Evolutionary conservation across 2,888 invertebrate genomes (phyloP), one percentile per base, ranked within the genome.

Genomic region (Microchrysa polita): DNA sequence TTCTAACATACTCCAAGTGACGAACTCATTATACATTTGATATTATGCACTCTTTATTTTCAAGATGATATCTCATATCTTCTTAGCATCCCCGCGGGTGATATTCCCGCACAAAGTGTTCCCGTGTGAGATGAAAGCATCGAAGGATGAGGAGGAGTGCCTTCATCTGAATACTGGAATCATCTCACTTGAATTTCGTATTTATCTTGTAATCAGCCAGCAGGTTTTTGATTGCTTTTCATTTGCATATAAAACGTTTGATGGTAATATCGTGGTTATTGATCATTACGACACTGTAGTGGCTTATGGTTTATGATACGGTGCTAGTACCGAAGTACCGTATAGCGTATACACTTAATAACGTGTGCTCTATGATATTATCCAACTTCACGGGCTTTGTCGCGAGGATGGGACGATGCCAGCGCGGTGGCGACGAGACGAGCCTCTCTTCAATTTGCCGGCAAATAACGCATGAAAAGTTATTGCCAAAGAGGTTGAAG

Each of bases 141-240:
- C 44, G 63, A 5, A 42, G 42, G 18, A 22, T 14, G 14, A 16
- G 22, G 4, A 23, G 22, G 65, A 12, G 48, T 7, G 48, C 16
- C 65, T 44, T 20, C 16, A 22, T 65, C 44, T 48, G 63, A 7
- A n/a, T 20, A 27, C 63, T 44, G 65, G 65, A 22, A 20, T 48
- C 65, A 65, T 65, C 65, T 57, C 69, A 42, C 57, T 57, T 40
- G 69, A 69, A 57, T 57, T 57, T 34, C 22, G 55, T 69, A 55
- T 69, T 57, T 69, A 34, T 42, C 57, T 69, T 57, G 55, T 42
- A 55, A 69, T 69, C 69, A 69, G 34, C 69, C 69, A 57, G 55
- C 69, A 69, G 69, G 69, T 69, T 57, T 69, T 69, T 69, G 69
- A 69, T 69, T 69, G 55, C 69, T 69, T 69, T 55, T 55, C 55